Percentiles rank a stretch among this genome's conserved stretches.
Conservation (phyloP, 2,113 vertebrate genomes). For the Vidua chalybeata region DNA sequence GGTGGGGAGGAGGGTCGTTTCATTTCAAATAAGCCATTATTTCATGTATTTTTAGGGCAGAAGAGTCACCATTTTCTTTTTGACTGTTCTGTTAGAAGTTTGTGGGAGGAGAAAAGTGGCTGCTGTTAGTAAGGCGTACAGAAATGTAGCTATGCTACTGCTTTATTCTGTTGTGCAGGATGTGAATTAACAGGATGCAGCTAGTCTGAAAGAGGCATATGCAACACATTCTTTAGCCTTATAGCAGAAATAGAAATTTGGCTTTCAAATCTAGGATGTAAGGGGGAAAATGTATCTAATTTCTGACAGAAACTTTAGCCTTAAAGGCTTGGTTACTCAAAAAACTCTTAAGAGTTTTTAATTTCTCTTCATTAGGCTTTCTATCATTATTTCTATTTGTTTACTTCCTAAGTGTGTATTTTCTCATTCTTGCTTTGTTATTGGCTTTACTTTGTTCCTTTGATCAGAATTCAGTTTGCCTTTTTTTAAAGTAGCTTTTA, state of each 20-base stretch:
- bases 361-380: not conserved
- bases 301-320: not conserved
- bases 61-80: conserved; percentile 25
- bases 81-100: not conserved
- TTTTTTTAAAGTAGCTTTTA: not conserved
- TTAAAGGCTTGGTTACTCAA: not conserved
- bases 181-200: not conserved
- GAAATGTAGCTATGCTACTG: not conserved
- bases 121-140: not conserved
- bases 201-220: not conserved
- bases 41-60: conserved; percentile 23
- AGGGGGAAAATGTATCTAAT: not conserved
- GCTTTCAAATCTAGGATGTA: not conserved
- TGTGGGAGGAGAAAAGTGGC: not conserved
- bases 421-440: not conserved
- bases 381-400: not conserved
- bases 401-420: not conserved
- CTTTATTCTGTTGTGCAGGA: not conserved
- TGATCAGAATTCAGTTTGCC: not conserved
- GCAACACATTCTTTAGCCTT: not conserved
- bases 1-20: not conserved
- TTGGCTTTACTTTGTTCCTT: not conserved
- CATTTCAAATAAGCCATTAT: conserved; percentile 36
- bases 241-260: not conserved
- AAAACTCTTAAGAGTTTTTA: not conserved